Evolutionary conservation across 2,797 vertebrate species (phyloP).

Genomic region (Coranthus polyacanthus): DNA sequence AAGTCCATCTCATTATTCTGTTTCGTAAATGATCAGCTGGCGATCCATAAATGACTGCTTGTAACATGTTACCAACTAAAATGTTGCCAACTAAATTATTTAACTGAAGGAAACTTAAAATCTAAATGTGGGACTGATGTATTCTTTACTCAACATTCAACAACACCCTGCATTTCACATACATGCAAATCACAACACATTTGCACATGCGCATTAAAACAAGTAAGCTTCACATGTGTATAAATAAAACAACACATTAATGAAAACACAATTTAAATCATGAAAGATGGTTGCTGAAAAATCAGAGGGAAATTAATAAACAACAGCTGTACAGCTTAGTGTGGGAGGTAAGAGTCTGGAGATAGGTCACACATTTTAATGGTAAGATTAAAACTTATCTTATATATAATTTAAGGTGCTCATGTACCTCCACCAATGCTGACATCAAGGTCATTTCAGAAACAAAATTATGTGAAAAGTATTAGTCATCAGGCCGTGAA

Average conservation of each 20-base stretch:
- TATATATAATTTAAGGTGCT: background rate
- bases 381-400: background rate
- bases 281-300: background rate
- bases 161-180: too few relatives aligned
- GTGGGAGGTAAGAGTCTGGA: background rate
- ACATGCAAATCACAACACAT: too few relatives aligned
- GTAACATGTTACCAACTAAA: too few relatives aligned
- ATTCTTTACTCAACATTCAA: background rate
- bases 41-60: too few relatives aligned
- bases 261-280: background rate
- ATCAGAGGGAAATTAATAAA: background rate
- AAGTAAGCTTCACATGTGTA: background rate
- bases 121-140: background rate
- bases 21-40: background rate
- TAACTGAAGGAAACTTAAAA: background rate
- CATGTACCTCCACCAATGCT: background rate
- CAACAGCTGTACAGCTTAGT: background rate
- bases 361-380: background rate
- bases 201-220: too few relatives aligned
- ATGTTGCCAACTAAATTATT: background rate
- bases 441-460: conserved; percentile 2
- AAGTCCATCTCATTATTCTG: background rate
- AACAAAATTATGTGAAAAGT: background rate
- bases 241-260: background rate
- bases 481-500: background rate